phyloP scores from a whole-genome alignment of 2,797 vertebrate species.

The Trachops cirrhosus region DNA sequence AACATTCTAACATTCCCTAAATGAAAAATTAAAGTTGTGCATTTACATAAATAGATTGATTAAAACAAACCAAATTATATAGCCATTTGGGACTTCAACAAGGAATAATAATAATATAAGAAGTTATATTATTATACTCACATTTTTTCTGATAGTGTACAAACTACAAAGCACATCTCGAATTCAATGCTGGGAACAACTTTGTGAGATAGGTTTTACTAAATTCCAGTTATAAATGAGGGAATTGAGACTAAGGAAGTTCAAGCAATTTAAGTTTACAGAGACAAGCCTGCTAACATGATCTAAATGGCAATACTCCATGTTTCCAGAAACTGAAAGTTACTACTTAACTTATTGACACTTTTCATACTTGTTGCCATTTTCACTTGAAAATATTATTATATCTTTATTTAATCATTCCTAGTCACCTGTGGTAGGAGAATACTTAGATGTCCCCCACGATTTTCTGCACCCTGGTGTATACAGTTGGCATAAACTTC shows the following conservation, averaged over 20 bases:
- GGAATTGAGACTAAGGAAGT: not conserved
- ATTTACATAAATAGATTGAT: not conserved
- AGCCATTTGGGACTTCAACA: not conserved
- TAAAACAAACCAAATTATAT: not conserved
- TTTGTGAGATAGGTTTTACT: not conserved
- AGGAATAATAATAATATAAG: not conserved
- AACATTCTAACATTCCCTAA: not conserved
- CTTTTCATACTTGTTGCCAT: not conserved
- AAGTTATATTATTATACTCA: not conserved
- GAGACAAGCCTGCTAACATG: not conserved
- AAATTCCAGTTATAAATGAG: not conserved
- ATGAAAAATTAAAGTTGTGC: not conserved
- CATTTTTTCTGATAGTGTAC: not conserved
- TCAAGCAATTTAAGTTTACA: not conserved
- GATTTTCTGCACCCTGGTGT: not conserved
- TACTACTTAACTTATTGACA: not conserved
- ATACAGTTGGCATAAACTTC: not conserved
- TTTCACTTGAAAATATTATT: not conserved
- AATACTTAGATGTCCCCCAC: not conserved
- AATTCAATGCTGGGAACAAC: not conserved
- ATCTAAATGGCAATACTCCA: not conserved
- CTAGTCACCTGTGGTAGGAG: not conserved
- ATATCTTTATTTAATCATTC: not conserved
- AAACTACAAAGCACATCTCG: not conserved
- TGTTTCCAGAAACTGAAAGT: not conserved